Base-by-base conservation (phyloP, 2,113 vertebrate species). In the Cepphus grylle region DNA sequence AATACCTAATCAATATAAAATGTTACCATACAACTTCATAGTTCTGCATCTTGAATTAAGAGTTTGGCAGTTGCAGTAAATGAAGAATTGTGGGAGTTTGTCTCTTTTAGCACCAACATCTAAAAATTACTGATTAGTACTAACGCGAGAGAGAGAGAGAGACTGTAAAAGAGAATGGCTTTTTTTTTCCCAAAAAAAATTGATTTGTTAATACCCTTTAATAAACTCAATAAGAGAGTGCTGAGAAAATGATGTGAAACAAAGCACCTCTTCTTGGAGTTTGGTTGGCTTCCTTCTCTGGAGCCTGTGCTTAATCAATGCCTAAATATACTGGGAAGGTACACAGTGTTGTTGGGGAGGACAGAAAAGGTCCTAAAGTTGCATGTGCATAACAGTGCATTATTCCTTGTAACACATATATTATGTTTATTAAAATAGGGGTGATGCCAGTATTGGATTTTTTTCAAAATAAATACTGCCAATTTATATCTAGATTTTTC, bases 1-100 rank as follows among this genome's bases (percentile, higher is more conserved):
- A 94, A 90, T 96, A 83, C 91, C 81, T 90, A 65, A 88, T 93
- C n/a, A 8, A 78, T 95, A 62, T 72, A 70, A 81, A 94, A 83
- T 58, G 19, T 23, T 22, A 61, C 29, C 34, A 29, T 55, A 9
- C 20, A 32, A 63, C 50, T 61, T 81, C 82, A 94, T 88, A n/a
- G 69, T 74, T 74, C 74, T 92, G 65, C 80, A 81, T 86, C 21
- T 25, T 56, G 47, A 77, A 43, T 79, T 79, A 43, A 74, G 79
- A 76, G 83, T 91, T 45, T 85, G 49, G 50, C 76, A 81, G 56
- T 10, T 94, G 81, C 73, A 82, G 59, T 86, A 86, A 90, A 83
- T 67, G 50, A 56, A 81, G 77, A 93, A 79, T 36, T 83, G 40
- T 43, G 80, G 76, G 79, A 62, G 47, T 9, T 42, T 67, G 29